phyloP scores from a whole-genome alignment of 1,140 invertebrate genomes.

The Zophobas morio region DNA sequence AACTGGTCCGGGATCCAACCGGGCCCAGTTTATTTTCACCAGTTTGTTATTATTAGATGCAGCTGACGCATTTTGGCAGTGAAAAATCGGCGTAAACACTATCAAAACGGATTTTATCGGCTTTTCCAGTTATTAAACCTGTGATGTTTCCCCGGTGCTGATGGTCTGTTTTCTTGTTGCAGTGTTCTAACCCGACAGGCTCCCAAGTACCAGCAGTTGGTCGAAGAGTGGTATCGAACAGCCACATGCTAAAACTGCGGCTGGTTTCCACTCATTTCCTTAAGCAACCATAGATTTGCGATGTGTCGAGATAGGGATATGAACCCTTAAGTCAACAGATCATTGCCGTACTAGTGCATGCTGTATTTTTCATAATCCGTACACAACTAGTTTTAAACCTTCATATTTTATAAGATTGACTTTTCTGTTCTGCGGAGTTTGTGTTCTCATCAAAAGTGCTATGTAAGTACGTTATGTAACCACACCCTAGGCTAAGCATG shows the following conservation, averaged over 20 bases:
- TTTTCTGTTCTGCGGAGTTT: conserved; percentile 35
- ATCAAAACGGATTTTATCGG: conserved; percentile 12
- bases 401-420: conserved; percentile 29
- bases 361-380: conserved; percentile 31
- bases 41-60: conserved; percentile 18
- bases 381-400: conserved; percentile 31
- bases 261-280: conserved; percentile 88
- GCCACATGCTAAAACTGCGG: conserved; percentile 87
- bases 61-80: conserved; percentile 31
- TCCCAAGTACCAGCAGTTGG: conserved; percentile 32
- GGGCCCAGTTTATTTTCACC: conserved; percentile 29
- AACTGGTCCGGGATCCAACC: conserved; percentile 24
- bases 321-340: conserved; percentile 70
- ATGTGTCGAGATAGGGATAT: conserved; percentile 86
- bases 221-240: conserved; percentile 50
- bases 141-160: conserved; percentile 9
- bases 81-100: conserved; percentile 21
- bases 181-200: conserved; percentile 26
- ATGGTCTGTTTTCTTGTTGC: conserved; percentile 26
- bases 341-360: conserved; percentile 43
- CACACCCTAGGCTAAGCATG: neutral
- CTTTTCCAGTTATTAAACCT: conserved; percentile 7
- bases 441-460: conserved; percentile 44
- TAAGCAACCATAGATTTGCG: conserved; percentile 84
- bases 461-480: conserved; percentile 28